Evolutionary conservation across 2,888 invertebrate genomes (phyloP).

Genomic region (Drosophila hamatofila): DNA sequence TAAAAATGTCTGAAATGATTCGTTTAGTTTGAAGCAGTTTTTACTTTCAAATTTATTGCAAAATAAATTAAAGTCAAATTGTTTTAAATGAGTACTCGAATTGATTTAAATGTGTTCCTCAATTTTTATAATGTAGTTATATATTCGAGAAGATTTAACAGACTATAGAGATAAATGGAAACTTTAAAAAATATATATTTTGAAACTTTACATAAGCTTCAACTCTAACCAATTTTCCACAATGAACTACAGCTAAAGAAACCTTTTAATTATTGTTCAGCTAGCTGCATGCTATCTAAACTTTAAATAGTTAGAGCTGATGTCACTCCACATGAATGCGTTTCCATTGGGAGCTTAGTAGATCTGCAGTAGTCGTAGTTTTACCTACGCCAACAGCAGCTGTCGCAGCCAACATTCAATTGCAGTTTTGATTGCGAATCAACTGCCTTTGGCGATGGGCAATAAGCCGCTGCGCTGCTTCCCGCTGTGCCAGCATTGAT

Average conservation of each 20-base stretch:
- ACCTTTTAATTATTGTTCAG: no score
- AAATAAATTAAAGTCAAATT: conserved; percentile 1
- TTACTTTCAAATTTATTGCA: background rate
- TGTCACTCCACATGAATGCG: no score
- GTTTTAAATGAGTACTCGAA: background rate
- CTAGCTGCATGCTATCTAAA: no score
- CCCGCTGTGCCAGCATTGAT: conserved; percentile 71
- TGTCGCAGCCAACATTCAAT: conserved; percentile 47
- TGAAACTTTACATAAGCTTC: no score
- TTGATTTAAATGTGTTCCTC: background rate
- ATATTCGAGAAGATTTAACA: background rate
- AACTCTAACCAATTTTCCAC: no score
- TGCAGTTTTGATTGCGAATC: conserved; percentile 47
- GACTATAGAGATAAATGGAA: background rate
- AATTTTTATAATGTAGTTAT: background rate
- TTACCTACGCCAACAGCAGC: background rate
- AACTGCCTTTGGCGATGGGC: conserved; percentile 26
- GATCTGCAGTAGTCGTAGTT: conserved; percentile 9
- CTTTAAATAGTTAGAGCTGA: background rate
- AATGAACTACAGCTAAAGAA: no score
- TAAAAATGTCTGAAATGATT: conserved; percentile 35
- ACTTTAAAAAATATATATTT: no score
- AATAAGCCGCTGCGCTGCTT: conserved; percentile 28
- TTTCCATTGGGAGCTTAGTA: background rate
- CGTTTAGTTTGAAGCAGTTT: conserved; percentile 13